phyloP scores from a whole-genome alignment of 2,797 vertebrate species.

The Sebastes umbrosus region DNA sequence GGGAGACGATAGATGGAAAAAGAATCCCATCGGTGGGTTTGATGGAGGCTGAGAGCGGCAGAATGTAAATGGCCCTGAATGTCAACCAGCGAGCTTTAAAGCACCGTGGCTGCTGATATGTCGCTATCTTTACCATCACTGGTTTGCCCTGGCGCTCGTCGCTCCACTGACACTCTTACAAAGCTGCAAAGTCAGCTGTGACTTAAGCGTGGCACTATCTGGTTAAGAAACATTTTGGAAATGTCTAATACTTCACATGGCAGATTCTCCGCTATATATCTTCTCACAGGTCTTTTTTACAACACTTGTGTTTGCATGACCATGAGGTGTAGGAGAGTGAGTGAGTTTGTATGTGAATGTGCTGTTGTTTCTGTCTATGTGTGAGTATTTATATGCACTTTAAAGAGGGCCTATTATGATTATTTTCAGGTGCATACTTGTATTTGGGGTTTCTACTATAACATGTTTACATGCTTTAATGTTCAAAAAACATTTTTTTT shows the following conservation, averaged over 20 bases:
- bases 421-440: too few species aligned
- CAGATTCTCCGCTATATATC: background rate
- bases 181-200: conserved; percentile 9
- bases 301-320: background rate
- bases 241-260: conserved; percentile 10
- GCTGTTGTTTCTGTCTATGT: background rate
- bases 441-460: too few species aligned
- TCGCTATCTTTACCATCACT: conserved; percentile 14
- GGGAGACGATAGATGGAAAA: conserved; percentile 14
- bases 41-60: conserved; percentile 36
- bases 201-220: background rate
- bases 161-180: background rate
- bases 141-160: conserved; percentile 6
- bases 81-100: conserved; percentile 44
- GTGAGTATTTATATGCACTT: background rate
- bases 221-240: conserved; percentile 13
- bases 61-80: conserved; percentile 56
- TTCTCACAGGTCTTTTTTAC: background rate
- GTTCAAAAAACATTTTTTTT: too few species aligned
- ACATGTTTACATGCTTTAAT: too few species aligned
- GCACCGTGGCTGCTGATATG: conserved; percentile 19
- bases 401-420: too few species aligned
- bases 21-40: conserved; percentile 23
- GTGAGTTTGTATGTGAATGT: background rate
- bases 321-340: background rate